Base-by-base conservation (phyloP, 2,888 invertebrate species). In the Cephus pulcher region DNA sequence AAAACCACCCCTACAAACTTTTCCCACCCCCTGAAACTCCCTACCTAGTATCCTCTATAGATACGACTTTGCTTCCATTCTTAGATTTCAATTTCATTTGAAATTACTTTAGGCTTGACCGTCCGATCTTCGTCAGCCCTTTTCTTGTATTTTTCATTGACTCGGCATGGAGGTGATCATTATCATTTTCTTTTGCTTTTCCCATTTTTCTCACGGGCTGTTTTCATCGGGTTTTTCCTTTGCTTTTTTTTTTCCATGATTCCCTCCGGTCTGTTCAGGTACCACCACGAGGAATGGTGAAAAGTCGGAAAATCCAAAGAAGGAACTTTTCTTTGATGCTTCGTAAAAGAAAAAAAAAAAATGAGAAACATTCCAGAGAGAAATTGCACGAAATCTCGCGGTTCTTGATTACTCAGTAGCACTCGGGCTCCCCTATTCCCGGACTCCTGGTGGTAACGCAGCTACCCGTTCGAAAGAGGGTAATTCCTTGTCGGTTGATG, bases 401-500 rank as follows among this genome's bases (percentile, higher is more conserved):
- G 34, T 71, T 34, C 71, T 71, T 71, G 71, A 71, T 71, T 71
- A 71, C 71, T 71, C 32, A 23, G 56, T 56, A 56, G 56, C 56
- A 30, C 30, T 34, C 71, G 12, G 12, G 71, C 71, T 34, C 71
- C 30, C 30, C 74, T 15, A 33, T 23, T 30, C 23, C 37, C 74
- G 12, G 30, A 30, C 74, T 34, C 9, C 30, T 74, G 74, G 34
- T 3, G 35, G 30, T 35, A 35, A 30, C n/a, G 71, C 71, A 6
- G 12, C 33, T 34, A 34, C 12, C 35, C 33, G 33, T 69, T 76
- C 76, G 76, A 76, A 76, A 76, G 69, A 73, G 71, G 73, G 76
- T 76, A 76, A 76, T 76, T 76, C 71, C 76, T 76, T 33, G 74
- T 30, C n/a, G 73, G 76, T 71, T 76, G 76, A 76, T 76, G 76